Base-by-base conservation (phyloP, 2,888 invertebrate genomes). In the Conops quadrifasciatus region DNA sequence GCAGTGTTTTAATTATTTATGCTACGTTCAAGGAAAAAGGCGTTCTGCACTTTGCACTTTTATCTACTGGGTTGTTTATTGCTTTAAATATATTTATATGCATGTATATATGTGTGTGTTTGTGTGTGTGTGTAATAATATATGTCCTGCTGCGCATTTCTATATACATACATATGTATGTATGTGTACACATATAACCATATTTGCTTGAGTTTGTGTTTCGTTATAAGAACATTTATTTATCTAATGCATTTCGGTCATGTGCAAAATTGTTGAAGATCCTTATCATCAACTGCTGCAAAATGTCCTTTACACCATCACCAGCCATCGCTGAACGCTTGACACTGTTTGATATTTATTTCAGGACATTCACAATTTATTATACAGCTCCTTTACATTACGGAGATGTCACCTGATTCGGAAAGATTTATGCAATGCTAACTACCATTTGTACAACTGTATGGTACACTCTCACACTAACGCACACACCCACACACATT, bases 251-350 rank as follows among this genome's bases (percentile, higher is more conserved):
- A 78, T 72, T 72, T 70, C 76, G 77, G 79, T 76, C 79, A 81
- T 83, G 80, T 83, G 81, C 81, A 76, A 82, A 83, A 82, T 79
- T 79, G 80, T 80, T 81, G 77, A 75, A 79, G 82, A 82, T 82
- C 75, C 76, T 80, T 82, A 82, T 82, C 82, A 77, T 58, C 73
- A 71, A 76, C 64, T 60, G 67, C 67, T 36, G 36, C 36, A 36
- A 69, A 72, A 72, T 72, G 70, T 70, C 60, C 67, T 58, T 60
- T 26, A 51, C 24, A 28, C 28, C n/a, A 67, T 30, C 30, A 62
- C 49, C 56, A 45, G 62, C 53, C 62, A 49, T 21, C 47, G 36
- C 26, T 59, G 24, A 24, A 51, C 51, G 60, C 71, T 53, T 62
- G 66, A 47, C 60, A 19, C 64, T 67, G 71, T 67, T 59, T 59